Conservation (phyloP, 37 sponge, comb jelly and placozoan genomes). For the Chondrilla cf. caribensis region DNA sequence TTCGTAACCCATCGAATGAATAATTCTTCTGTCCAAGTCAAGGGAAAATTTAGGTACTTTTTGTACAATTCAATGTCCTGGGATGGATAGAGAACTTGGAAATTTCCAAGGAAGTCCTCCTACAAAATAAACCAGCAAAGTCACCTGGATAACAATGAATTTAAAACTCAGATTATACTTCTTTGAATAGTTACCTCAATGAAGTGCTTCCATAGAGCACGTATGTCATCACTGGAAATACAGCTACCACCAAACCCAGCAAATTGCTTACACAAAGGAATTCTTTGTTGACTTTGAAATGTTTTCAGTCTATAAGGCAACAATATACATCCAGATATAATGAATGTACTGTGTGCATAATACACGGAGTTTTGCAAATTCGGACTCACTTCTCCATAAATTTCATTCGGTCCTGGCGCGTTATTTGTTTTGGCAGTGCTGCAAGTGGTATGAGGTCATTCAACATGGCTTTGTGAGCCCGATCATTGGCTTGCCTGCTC, state of each 20-base stretch:
- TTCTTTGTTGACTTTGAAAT: not conserved
- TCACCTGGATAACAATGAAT: no score
- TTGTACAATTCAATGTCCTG: not conserved
- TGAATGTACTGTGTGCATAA: no score
- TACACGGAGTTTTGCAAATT: no score
- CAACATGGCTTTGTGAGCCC: conserved; percentile 80
- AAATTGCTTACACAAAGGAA: conserved; percentile 1
- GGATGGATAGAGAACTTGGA: conserved; percentile 1
- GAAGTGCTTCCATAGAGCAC: conserved; percentile 49
- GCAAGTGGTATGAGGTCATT: conserved; percentile 76
- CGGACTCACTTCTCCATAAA: conserved; percentile 38
- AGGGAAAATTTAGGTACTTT: not conserved
- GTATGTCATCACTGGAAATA: conserved; percentile 31
- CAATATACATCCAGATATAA: no score
- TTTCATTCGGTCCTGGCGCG: not conserved
- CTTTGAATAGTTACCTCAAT: conserved; percentile 46
- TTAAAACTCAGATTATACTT: no score
- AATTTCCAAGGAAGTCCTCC: not conserved
- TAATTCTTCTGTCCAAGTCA: conserved; percentile 9
- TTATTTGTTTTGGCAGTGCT: conserved; percentile 2
- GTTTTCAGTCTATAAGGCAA: not conserved
- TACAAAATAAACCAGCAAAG: no score
- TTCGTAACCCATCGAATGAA: not conserved
- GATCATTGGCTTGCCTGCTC: conserved; percentile 74
- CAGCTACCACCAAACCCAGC: conserved; percentile 64